Evolutionary conservation across 2,888 invertebrate genomes (phyloP).

Genomic region (Eretmocerus hayati): DNA sequence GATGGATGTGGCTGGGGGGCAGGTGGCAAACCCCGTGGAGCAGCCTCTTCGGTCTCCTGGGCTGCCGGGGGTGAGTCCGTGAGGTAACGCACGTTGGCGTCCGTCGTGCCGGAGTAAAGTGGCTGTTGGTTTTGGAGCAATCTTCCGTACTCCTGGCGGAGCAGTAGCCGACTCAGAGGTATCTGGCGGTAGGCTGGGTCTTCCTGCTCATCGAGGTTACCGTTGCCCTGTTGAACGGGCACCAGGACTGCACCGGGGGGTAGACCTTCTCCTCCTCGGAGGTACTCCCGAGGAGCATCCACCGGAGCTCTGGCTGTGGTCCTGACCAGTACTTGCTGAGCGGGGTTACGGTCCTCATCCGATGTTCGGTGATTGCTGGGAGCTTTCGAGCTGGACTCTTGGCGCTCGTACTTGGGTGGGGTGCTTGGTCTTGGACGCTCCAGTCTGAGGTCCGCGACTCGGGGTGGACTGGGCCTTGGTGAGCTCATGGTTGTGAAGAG

Average conservation of each 20-base stretch:
- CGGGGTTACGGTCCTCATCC: slow-evolving; percentile 35
- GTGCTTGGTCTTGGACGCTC: slow-evolving; percentile 38
- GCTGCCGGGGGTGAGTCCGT: slow-evolving; percentile 35
- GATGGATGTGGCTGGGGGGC: slow-evolving; percentile 26
- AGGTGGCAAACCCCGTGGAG: slow-evolving; percentile 28
- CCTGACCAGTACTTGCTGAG: slow-evolving; percentile 35
- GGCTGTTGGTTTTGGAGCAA: slow-evolving; percentile 29
- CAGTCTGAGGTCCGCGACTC: slow-evolving; percentile 29
- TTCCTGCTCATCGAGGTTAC: slow-evolving; percentile 32
- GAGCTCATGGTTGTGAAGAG: slow-evolving; percentile 61
- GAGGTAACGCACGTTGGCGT: slow-evolving; percentile 38
- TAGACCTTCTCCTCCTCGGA: slow-evolving; percentile 32
- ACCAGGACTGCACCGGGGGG: slow-evolving; percentile 34
- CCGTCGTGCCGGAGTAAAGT: slow-evolving; percentile 34
- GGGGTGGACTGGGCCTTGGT: slow-evolving; percentile 51
- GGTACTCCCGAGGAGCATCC: slow-evolving; percentile 32
- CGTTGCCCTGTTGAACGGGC: slow-evolving; percentile 24
- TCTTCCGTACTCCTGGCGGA: slow-evolving; percentile 18
- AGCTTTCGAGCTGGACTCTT: slow-evolving; percentile 30
- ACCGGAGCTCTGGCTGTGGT: slow-evolving; percentile 24
- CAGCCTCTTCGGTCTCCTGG: slow-evolving; percentile 29
- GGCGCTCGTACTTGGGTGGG: slow-evolving; percentile 34
- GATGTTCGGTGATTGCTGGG: too few species aligned
- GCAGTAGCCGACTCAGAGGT: slow-evolving; percentile 22
- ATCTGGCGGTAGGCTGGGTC: slow-evolving; percentile 31